Evolutionary conservation across 2,797 vertebrate species (phyloP).

Genomic region (Lemur catta): DNA sequence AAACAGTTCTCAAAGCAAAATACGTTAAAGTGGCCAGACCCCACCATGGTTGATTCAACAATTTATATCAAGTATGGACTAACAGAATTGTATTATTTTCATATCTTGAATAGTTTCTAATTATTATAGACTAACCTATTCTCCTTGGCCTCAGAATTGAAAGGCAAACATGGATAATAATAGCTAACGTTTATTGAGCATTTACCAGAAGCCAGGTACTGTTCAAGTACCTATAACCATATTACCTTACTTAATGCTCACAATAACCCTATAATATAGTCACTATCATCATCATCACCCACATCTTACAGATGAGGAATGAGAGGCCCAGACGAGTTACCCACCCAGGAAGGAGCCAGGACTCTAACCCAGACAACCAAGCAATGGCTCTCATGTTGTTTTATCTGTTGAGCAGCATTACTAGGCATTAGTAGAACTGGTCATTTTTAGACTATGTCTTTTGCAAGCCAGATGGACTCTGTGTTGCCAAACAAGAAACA

Average conservation of each 20-base stretch:
- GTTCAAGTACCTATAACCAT: background rate
- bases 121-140: background rate
- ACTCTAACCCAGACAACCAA: background rate
- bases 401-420: background rate
- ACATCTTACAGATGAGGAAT: background rate
- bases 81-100: background rate
- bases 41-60: background rate
- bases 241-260: background rate
- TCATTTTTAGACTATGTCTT: background rate
- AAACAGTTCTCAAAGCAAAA: background rate
- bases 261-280: background rate
- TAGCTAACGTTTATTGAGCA: background rate
- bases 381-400: background rate
- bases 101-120: background rate
- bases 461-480: background rate
- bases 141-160: background rate
- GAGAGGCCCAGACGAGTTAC: background rate
- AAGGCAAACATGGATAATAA: background rate
- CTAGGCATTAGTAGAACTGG: background rate
- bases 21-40: background rate
- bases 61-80: background rate
- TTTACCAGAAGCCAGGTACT: background rate
- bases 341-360: background rate
- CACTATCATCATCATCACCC: background rate
- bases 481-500: conserved; percentile 16